These are phyloP conservation scores for Cyclopterus lumpus DNA, from an alignment of 2,797 vertebrate species.

Conservation along the genomic window DNA sequence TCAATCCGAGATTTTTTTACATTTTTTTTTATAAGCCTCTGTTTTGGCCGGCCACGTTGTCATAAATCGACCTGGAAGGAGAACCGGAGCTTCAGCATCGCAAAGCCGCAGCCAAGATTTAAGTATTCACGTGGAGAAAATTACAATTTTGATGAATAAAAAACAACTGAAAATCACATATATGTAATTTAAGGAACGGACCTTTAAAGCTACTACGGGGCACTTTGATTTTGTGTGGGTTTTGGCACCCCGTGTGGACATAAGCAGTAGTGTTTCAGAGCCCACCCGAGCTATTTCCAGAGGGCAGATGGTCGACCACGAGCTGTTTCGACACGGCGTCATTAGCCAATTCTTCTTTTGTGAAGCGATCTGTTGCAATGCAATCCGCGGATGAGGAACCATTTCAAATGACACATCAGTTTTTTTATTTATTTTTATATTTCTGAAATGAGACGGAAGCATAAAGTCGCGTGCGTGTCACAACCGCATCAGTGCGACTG, in stretches of 20 bases:
- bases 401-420: slow-evolving; percentile 38
- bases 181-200: background rate
- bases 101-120: slow-evolving; percentile 8
- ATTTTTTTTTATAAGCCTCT: too few species aligned
- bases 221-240: background rate
- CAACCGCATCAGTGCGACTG: slow-evolving; percentile 11
- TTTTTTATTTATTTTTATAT: slow-evolving; percentile 32
- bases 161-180: background rate
- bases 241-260: background rate
- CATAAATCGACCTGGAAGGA: slow-evolving; percentile 21
- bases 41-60: slow-evolving; percentile 40
- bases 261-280: background rate
- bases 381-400: slow-evolving; percentile 42
- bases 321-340: slow-evolving; percentile 15
- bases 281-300: background rate
- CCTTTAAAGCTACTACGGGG: background rate
- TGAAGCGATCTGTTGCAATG: slow-evolving; percentile 49
- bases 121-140: background rate
- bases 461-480: slow-evolving; percentile 6
- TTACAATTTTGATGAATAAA: background rate
- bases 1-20: slow-evolving; percentile 12
- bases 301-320: slow-evolving; percentile 4
- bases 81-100: slow-evolving; percentile 5
- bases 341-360: slow-evolving; percentile 33
- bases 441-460: slow-evolving; percentile 30